Evolutionary conservation across 2,888 invertebrate genomes (phyloP).

Genomic region (Sminthurinus aureus): DNA sequence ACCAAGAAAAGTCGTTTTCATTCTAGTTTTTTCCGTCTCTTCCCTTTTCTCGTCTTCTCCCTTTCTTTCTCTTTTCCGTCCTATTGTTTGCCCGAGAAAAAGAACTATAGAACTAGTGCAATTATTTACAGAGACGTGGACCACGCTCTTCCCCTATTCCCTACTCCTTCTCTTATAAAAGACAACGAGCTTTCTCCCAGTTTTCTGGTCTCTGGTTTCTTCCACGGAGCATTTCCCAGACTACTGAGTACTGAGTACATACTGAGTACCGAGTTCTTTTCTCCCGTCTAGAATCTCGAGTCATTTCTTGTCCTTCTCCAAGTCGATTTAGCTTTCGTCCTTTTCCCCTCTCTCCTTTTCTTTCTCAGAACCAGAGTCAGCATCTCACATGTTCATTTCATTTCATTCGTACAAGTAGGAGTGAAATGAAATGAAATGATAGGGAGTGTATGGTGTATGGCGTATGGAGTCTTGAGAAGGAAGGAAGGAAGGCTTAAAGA

Average conservation of each 20-base stretch:
- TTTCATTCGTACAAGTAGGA: constrained; percentile 1
- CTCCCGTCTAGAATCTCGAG: neutral
- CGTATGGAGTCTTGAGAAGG: too few relatives aligned
- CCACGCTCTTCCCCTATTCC: neutral
- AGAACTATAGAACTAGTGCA: constrained; percentile 19
- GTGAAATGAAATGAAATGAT: too few relatives aligned
- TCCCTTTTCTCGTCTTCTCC: neutral
- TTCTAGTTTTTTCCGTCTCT: neutral
- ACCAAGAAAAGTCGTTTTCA: constrained; percentile 5
- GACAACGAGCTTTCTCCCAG: neutral
- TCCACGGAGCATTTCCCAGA: too few relatives aligned
- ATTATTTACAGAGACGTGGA: constrained; percentile 20
- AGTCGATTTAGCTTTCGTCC: too few relatives aligned
- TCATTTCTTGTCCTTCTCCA: neutral
- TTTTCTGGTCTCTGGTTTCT: neutral
- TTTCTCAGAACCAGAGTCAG: too few relatives aligned
- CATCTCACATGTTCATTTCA: constrained; percentile 4
- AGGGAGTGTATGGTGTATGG: too few relatives aligned
- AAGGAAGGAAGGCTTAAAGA: too few relatives aligned
- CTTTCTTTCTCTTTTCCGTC: too few relatives aligned
- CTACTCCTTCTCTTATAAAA: neutral
- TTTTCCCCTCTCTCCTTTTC: too few relatives aligned
- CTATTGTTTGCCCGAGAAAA: constrained; percentile 24
- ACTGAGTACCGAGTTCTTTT: neutral
- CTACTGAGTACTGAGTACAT: too few relatives aligned